These are phyloP conservation scores for Enteromius trimaculatus DNA, from an alignment of 2,797 vertebrate species.

Conservation along the genomic window DNA sequence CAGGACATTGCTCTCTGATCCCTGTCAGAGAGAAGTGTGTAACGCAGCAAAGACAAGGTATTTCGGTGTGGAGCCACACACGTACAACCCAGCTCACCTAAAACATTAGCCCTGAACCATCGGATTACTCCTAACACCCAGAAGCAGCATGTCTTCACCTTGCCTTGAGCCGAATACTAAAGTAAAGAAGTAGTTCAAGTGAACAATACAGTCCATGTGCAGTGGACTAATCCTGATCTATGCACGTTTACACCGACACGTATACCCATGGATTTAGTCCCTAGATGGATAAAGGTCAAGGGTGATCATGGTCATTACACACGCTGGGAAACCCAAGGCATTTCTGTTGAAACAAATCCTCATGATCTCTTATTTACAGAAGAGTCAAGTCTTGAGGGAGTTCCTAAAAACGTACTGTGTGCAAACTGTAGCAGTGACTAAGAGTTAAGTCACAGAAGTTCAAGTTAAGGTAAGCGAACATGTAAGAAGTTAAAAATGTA, in stretches of 20 bases:
- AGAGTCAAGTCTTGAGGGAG: not conserved
- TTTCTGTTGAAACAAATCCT: not conserved
- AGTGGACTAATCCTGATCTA: conserved; percentile 29
- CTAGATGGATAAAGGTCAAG: conserved; percentile 28
- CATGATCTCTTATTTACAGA: conserved; percentile 8
- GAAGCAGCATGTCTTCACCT: conserved; percentile 11
- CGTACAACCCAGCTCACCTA: not conserved
- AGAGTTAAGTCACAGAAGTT: conserved; percentile 29
- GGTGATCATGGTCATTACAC: conserved; percentile 21
- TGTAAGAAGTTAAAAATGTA: conserved; percentile 40
- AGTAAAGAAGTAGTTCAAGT: conserved; percentile 29
- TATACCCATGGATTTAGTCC: conserved; percentile 19
- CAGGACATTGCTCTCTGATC: conserved; percentile 28
- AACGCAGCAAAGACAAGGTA: conserved; percentile 6
- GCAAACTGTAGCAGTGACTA: conserved; percentile 13
- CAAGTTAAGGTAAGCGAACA: conserved; percentile 28
- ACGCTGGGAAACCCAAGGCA: not conserved
- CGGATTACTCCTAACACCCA: conserved; percentile 46
- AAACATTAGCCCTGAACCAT: conserved; percentile 39
- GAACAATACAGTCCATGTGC: not conserved
- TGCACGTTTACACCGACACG: conserved; percentile 20
- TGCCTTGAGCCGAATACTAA: conserved; percentile 1
- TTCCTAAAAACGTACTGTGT: conserved; percentile 15
- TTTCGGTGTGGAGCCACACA: conserved; percentile 18
- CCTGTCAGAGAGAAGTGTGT: conserved; percentile 12